Base-by-base conservation (phyloP, 1,140 invertebrate species). In the Drosophila varians region DNA sequence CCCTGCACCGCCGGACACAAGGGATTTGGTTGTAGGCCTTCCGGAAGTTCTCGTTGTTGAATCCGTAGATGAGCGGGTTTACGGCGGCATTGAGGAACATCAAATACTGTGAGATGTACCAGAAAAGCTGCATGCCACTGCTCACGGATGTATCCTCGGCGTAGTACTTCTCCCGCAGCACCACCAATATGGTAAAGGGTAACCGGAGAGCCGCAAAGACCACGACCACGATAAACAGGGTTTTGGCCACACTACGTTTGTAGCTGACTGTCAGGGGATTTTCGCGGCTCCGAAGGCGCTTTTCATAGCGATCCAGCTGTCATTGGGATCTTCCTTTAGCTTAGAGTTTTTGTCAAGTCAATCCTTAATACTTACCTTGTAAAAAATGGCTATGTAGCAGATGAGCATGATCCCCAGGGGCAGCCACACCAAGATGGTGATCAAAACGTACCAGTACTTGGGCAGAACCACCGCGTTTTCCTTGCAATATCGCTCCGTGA, bases 1-100 rank as follows among this genome's bases (percentile, higher is more conserved):
- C 42, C n/a, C 53, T 11, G 7, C 66, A 52, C 0, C 73, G 73
- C 0, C 78, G 71, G 14, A 87, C 55, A 23, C 62, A 86, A 0
- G 73, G 34, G 7, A 88, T 84, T 51, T 91, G 77, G 16, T 74
- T 51, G n/a, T 91, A 94, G 40, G 94, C 94, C 56, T 92, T 93
- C 12, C 93, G 83, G 69, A 96, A 94, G 73, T 94, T 93, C 23
- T 93, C 92, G 72, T 95, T 96, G 7, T 93, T 95, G 26, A 94
- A 94, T 9, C 94, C 95, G 62, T 96, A 96, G 36, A 96, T 94
- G 1, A 96, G 87, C 0, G 95, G 95, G 90, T 96, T 96, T 42
- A 96, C 91, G 5, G 95, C 94, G 16, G 94, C 94, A 84, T 95
- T 96, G 4, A 94, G 65, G 42, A 95, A 94, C 62, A 95, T 94